phyloP scores from a whole-genome alignment of 1,140 invertebrate genomes.

The Papilio dardanus region DNA sequence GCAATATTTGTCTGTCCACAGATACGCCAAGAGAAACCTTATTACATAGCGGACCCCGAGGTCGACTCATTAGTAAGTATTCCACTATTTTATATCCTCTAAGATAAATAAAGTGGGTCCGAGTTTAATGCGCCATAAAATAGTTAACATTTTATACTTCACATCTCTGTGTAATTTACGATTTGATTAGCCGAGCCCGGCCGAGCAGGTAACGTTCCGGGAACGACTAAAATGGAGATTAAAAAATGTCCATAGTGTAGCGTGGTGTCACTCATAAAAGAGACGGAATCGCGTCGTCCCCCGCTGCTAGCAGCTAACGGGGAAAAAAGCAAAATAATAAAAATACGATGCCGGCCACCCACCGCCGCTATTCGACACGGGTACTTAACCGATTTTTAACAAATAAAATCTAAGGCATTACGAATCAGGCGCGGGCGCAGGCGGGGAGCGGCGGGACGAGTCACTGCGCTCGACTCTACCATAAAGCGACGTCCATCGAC shows the following conservation, averaged over 20 bases:
- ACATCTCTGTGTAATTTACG: constrained; percentile 70
- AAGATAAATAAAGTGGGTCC: constrained; percentile 61
- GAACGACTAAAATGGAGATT: constrained; percentile 62
- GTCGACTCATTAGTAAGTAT: constrained; percentile 98
- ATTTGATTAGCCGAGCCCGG: constrained; percentile 73
- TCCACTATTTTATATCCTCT: constrained; percentile 50
- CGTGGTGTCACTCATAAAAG: constrained; percentile 79
- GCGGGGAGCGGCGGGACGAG: constrained; percentile 32
- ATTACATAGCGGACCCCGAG: constrained; percentile 98
- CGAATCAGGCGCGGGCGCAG: constrained; percentile 69
- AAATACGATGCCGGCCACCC: constrained; percentile 80
- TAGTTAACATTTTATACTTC: constrained; percentile 71
- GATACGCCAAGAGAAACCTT: constrained; percentile 98
- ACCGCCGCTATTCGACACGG: constrained; percentile 80
- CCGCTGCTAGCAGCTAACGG: constrained; percentile 61
- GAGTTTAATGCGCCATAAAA: constrained; percentile 74
- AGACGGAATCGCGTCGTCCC: constrained; percentile 72
- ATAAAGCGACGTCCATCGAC: not conserved
- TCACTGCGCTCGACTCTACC: constrained; percentile 55
- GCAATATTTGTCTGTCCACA: constrained; percentile 87
- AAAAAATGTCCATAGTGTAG: constrained; percentile 61
- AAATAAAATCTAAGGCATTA: constrained; percentile 83
- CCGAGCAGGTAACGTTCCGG: constrained; percentile 73
- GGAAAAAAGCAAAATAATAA: constrained; percentile 76
- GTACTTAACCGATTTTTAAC: constrained; percentile 83